Conservation (phyloP, 2,797 vertebrate genomes). For the Sebastes reedi region DNA sequence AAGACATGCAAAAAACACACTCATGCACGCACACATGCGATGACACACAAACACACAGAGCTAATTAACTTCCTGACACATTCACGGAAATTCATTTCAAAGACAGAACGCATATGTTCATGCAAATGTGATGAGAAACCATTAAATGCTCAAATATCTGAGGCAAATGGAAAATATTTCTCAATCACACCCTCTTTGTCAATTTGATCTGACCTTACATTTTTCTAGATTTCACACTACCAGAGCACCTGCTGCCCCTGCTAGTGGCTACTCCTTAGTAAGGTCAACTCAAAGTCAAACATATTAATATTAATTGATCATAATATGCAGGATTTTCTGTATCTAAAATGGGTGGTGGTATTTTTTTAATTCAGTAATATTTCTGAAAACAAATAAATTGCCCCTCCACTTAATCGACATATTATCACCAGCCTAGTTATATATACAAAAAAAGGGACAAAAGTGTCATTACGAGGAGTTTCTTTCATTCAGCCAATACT, state of each 20-base stretch:
- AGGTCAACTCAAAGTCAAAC: constrained; percentile 40
- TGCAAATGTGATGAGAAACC: constrained; percentile 80
- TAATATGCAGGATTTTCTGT: constrained; percentile 24
- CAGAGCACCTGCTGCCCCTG: constrained; percentile 29
- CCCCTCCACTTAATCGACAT: background rate
- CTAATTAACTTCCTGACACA: constrained; percentile 82
- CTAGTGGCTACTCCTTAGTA: background rate
- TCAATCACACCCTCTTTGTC: constrained; percentile 44
- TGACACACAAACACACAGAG: constrained; percentile 62
- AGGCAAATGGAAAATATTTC: constrained; percentile 60
- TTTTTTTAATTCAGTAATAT: background rate
- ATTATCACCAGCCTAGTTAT: constrained; percentile 10
- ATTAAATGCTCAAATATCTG: constrained; percentile 74
- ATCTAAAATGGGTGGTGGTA: constrained; percentile 1
- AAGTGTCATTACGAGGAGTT: constrained; percentile 33
- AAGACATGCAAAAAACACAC: constrained; percentile 35
- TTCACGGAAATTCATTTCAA: constrained; percentile 78
- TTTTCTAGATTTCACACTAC: constrained; percentile 25
- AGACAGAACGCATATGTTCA: constrained; percentile 82
- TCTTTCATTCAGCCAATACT: constrained; percentile 33
- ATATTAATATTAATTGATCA: constrained; percentile 34
- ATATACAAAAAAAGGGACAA: constrained; percentile 31
- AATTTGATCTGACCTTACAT: constrained; percentile 28
- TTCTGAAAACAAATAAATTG: constrained; percentile 9
- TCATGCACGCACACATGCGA: constrained; percentile 34